Percentiles rank a stretch among this genome's conserved stretches.
Evolutionary conservation across 2,113 vertebrate species (phyloP).

Genomic region (Bujurquina vittata): DNA sequence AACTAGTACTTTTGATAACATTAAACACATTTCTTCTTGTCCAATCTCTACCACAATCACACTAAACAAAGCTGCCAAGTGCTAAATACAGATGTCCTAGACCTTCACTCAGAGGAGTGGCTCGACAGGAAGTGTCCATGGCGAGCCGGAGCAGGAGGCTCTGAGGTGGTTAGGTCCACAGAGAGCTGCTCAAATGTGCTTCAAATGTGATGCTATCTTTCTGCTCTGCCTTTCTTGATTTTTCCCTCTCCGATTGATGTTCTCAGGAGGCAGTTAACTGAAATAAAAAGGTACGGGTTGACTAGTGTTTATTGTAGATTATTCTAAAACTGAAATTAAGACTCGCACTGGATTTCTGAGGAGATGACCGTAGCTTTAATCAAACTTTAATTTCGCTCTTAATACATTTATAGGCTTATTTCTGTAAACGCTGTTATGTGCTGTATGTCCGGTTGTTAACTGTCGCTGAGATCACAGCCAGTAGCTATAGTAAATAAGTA

Average conservation of each 20-base stretch:
- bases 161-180: slow-evolving; percentile 47
- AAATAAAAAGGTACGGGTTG: slow-evolving; percentile 8
- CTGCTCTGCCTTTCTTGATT: background rate
- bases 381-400: background rate
- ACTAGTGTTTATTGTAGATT: background rate
- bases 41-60: slow-evolving; percentile 36
- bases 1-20: slow-evolving; percentile 66
- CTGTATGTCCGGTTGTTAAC: too few relatives aligned
- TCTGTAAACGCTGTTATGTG: too few relatives aligned
- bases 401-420: background rate
- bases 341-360: background rate
- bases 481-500: background rate
- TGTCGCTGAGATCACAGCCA: background rate
- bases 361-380: background rate
- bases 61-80: slow-evolving; percentile 24
- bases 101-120: slow-evolving; percentile 58
- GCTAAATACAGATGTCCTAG: slow-evolving; percentile 17
- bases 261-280: slow-evolving; percentile 24
- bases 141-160: slow-evolving; percentile 58
- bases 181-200: slow-evolving; percentile 56
- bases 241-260: slow-evolving; percentile 8
- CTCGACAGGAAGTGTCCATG: slow-evolving; percentile 69
- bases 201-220: slow-evolving; percentile 67
- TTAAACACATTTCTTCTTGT: slow-evolving; percentile 52
- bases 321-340: background rate